These are phyloP conservation scores for Hyppa rectilinea DNA, from an alignment of 2,888 invertebrate genomes.

Conservation along the genomic window DNA sequence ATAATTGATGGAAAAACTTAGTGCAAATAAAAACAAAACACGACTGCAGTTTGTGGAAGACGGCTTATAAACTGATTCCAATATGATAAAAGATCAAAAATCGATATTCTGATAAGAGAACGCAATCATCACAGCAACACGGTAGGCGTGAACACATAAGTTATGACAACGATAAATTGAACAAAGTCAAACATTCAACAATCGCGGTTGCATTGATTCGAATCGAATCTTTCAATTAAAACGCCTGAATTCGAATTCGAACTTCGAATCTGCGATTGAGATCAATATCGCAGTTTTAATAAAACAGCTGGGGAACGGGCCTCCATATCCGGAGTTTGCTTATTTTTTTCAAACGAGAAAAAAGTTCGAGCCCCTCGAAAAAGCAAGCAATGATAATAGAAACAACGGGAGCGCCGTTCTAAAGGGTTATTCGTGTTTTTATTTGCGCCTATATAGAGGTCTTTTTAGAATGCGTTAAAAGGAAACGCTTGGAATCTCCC, in stretches of 20 bases:
- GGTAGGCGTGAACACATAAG: constrained; percentile 83
- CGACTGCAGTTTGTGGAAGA: constrained; percentile 19
- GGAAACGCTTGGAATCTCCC: constrained; percentile 77
- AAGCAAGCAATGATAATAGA: constrained; percentile 88
- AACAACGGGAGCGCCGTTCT: constrained; percentile 83
- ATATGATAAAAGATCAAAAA: constrained; percentile 72
- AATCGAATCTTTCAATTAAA: constrained; percentile 85
- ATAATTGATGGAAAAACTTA: neutral
- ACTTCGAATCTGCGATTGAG: constrained; percentile 79
- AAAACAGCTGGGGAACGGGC: constrained; percentile 87
- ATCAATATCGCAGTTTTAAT: constrained; percentile 89
- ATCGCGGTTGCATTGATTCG: constrained; percentile 77
- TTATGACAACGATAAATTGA: constrained; percentile 85
- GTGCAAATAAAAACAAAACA: constrained; percentile 19
- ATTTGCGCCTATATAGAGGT: constrained; percentile 81
- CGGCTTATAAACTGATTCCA: constrained; percentile 30
- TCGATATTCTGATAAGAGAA: constrained; percentile 79
- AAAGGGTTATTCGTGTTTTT: constrained; percentile 88
- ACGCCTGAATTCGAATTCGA: constrained; percentile 69
- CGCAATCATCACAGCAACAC: constrained; percentile 78
- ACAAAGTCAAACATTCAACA: constrained; percentile 85
- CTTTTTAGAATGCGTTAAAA: constrained; percentile 84
- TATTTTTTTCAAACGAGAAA: constrained; percentile 83
- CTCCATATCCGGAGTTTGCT: constrained; percentile 85
- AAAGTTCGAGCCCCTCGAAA: constrained; percentile 81